Evolutionary conservation across 2,888 invertebrate genomes (phyloP), one percentile per base, ranked within the genome.

Genomic region (Drosophila picticornis): DNA sequence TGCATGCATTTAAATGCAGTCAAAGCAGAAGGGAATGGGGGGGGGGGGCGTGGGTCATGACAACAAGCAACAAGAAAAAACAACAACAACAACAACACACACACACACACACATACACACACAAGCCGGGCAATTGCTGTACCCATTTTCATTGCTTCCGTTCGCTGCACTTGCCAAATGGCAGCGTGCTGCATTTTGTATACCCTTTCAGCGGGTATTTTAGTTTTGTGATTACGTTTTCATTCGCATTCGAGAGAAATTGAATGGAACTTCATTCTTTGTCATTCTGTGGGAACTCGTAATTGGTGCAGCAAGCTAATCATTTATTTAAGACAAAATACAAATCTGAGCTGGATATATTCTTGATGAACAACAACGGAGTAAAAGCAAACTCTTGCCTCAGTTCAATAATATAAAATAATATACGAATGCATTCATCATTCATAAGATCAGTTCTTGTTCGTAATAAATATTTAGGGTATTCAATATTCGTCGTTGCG

Each of bases 91-190:
- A 74, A 65, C 67, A 73, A 55, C 31, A 64, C 27, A 51, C 61
- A 59, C 38, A 53, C 10, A 70, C 57, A 76, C 60, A 66, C 43
- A 43, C 52, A n/a, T n/a, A 11, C 34, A 22, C 19, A 52, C 50
- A 46, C 25, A 59, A 50, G 70, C 60, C 32, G 61, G 69, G 64
- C 83, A 73, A 81, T 79, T 79, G 75, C 75, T 78, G 81, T 82
- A 78, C 74, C 82, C 86, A 73, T 83, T 86, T 86, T 80, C 80
- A 84, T 80, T 75, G 80, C 86, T 85, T 85, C 88, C 86, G 88
- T 82, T 85, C 72, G 79, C 68, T 64, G 80, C 85, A 85, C 84
- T 88, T 83, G 80, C 80, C 80, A 80, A 80, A 80, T 74, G 80
- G 59, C 74, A 68, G 50, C 66, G 50, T 58, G 72, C 56, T 76